Base-by-base conservation (phyloP, 1,140 invertebrate genomes). In the Sycophaga agraensis region DNA sequence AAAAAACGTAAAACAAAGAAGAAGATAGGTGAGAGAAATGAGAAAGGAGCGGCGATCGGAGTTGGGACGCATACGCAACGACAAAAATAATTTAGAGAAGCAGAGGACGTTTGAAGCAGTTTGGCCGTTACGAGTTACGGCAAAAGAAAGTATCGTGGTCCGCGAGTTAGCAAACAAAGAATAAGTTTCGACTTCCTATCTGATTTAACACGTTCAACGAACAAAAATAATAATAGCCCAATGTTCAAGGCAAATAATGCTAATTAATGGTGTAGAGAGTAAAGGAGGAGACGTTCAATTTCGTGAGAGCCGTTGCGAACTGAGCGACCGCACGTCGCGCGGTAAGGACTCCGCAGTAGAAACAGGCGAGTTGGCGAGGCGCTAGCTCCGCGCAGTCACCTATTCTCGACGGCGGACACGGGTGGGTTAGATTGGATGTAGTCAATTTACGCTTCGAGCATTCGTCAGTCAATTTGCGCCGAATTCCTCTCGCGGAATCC, bases 81-180 rank as follows among this genome's bases (percentile, higher is more conserved):
- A 58, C 61, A 21, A 57, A 57, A 53, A 51, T 63, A 57, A 63
- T 58, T 57, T 51, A 22, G 50, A 31, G 24, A 42, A 6, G 28
- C 28, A 11, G 5, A 31, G 4, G 4, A 31, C 28, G 28, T 11
- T 31, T 11, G 28, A 28, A 26, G 26, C 14, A 22, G 6, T 22
- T 54, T 21, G 35, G 42, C 8, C 43, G 16, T 34, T 34, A 28
- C 31, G 1, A 39, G 11, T 22, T n/a, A 22, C n/a, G n/a, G 62
- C 54, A 31, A 46, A 67, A 61, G 59, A 65, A 68, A 65, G 60
- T 63, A 67, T 66, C 45, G 63, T 35, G 57, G 50, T 11, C 63
- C 43, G 21, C 28, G 8, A 35, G 51, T 53, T 48, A 50, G 62
- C 53, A 37, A 59, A 17, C 16, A 59, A 64, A 63, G 57, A 50